Conservation (phyloP, 2,888 invertebrate genomes). For the Volucella zonaria region DNA sequence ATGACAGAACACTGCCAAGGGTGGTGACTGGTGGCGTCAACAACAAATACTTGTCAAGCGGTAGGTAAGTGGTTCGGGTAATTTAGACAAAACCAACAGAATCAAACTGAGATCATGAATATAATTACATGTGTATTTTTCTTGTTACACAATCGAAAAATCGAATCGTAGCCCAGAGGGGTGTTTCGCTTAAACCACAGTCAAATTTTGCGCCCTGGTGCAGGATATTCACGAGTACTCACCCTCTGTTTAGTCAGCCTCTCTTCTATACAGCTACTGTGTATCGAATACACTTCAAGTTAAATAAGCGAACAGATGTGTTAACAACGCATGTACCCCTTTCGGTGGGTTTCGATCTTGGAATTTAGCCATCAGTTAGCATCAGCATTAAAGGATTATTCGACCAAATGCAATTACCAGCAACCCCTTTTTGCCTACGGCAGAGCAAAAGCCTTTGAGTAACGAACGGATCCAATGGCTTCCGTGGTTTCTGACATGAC, state of each 20-base stretch:
- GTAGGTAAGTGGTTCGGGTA: conserved; percentile 72
- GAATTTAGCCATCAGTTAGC: conserved; percentile 78
- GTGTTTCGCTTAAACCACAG: conserved; percentile 70
- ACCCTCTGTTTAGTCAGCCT: conserved; percentile 34
- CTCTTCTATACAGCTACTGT: conserved; percentile 11
- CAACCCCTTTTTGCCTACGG: conserved; percentile 75
- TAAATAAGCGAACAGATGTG: conserved; percentile 82
- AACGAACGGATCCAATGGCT: conserved; percentile 48
- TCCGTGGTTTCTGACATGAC: background rate
- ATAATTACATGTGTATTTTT: conserved; percentile 73
- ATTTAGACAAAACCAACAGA: conserved; percentile 59
- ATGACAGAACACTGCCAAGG: conserved; percentile 62
- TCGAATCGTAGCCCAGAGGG: conserved; percentile 67
- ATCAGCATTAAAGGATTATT: conserved; percentile 83
- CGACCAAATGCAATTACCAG: conserved; percentile 82
- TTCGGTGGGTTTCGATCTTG: conserved; percentile 72
- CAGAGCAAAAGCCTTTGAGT: conserved; percentile 49
- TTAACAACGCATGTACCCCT: conserved; percentile 82
- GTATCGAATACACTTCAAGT: conserved; percentile 77
- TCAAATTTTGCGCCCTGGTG: conserved; percentile 68
- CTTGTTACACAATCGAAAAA: conserved; percentile 73
- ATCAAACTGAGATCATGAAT: conserved; percentile 65
- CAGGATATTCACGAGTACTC: conserved; percentile 28
- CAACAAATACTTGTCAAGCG: conserved; percentile 58
- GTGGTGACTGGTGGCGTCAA: conserved; percentile 43